phyloP scores from a whole-genome alignment of 2,113 vertebrate genomes.

The Gambusia holbrooki region DNA sequence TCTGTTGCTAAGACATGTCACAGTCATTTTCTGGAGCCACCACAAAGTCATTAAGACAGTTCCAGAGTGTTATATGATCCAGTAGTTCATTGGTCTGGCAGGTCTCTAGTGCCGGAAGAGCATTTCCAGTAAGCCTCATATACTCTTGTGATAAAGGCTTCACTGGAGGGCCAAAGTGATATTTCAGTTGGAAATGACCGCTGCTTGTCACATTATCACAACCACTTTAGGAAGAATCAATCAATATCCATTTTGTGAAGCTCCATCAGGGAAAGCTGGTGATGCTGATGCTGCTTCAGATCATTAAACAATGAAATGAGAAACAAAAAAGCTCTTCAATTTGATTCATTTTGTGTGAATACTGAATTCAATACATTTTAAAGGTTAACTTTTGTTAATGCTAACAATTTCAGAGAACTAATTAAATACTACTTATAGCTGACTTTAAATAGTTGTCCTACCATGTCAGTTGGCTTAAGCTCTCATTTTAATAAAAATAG shows the following conservation, averaged over 20 bases:
- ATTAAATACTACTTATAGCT: too few relatives aligned
- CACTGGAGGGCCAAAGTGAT: conserved; percentile 62
- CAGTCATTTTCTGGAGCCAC: conserved; percentile 41
- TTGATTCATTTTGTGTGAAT: neutral
- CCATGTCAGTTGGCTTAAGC: too few relatives aligned
- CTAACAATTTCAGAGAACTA: too few relatives aligned
- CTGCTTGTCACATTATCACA: conserved; percentile 76
- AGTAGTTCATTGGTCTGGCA: conserved; percentile 35
- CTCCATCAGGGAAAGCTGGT: conserved; percentile 51
- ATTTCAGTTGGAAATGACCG: conserved; percentile 71
- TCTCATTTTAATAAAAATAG: too few relatives aligned
- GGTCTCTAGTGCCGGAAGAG: conserved; percentile 56
- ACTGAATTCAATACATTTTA: too few relatives aligned
- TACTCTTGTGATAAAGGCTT: conserved; percentile 65
- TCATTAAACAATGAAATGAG: neutral
- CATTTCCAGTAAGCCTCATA: conserved; percentile 69
- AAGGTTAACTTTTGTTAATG: too few relatives aligned
- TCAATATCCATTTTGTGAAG: conserved; percentile 70
- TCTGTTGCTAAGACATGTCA: conserved; percentile 18
- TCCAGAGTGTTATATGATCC: conserved; percentile 66
- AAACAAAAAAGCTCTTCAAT: neutral
- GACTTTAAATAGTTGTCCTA: too few relatives aligned
- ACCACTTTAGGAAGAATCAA: conserved; percentile 62
- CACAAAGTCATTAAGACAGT: conserved; percentile 49
- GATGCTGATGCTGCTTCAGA: neutral